Base-by-base conservation (phyloP, 2,888 invertebrate species). In the Eupithecia abbreviata region DNA sequence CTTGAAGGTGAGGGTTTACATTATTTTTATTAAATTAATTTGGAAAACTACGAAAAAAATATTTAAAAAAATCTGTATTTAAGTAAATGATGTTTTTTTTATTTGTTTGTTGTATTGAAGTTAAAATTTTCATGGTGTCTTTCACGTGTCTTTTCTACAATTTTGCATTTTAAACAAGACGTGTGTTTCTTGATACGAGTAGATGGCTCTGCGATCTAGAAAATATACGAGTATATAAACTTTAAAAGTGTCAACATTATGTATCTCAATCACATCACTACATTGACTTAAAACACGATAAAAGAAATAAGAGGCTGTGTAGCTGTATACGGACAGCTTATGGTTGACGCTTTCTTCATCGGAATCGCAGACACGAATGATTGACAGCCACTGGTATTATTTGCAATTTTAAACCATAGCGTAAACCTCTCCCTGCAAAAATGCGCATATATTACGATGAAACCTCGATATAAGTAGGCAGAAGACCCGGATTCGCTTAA, bases 361-460 rank as follows among this genome's bases (percentile, higher is more conserved):
- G 86, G 86, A 86, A 86, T 86, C 81, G 84, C 85, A 90, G 91
- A 90, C 87, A 89, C 85, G 90, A 89, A 89, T 93, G 93, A 93
- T 91, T 92, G 92, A 92, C 92, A 90, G 90, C 75, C 84, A 81
- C 84, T 85, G 85, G 84, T 86, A 86, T 84, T 88, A 87, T 90
- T 88, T 85, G 85, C 86, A 84, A 87, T 84, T 86, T 88, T 85
- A 84, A 84, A 83, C 89, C 87, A 89, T 89, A 90, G 89, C 72
- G 88, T 88, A 89, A 88, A 88, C 84, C 83, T 87, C 45, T 85
- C 79, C 76, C 74, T 72, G 84, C 84, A 87, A 85, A 84, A 84
- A 88, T 86, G 87, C 84, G 84, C 87, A 87, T 89, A 85, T 42
- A 83, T 89, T 84, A 87, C 79, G 45, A 71, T 73, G 77, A 78